Conservation (phyloP, 2,797 vertebrate species). For the Falco cherrug region DNA sequence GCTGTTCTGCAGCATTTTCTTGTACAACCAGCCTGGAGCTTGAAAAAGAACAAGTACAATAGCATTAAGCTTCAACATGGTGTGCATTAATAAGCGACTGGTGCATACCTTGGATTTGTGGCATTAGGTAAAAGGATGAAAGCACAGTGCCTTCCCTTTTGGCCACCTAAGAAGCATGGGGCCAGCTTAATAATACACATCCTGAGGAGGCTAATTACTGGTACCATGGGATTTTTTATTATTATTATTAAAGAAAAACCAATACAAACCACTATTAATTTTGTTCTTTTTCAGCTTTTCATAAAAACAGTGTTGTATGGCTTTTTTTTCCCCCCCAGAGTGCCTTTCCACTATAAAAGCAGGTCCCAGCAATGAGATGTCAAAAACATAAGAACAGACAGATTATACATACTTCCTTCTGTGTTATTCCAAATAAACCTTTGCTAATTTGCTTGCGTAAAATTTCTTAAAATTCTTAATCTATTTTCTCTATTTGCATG, state of each 20-base stretch:
- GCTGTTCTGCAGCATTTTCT: conserved; percentile 27
- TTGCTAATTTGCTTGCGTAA: not conserved
- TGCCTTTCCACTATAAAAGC: not conserved
- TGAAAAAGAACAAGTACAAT: conserved; percentile 37
- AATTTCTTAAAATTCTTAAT: not conserved
- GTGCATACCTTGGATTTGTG: conserved; percentile 25
- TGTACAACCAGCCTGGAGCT: conserved; percentile 17
- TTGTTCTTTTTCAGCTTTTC: not conserved
- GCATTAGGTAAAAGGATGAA: conserved; percentile 33
- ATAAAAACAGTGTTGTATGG: not conserved
- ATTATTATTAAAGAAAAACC: not conserved
- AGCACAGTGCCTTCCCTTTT: conserved; percentile 13
- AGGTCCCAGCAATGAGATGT: not conserved
- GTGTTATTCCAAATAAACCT: not conserved
- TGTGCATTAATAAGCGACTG: conserved; percentile 19
- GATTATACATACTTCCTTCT: not conserved
- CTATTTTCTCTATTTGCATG: not conserved
- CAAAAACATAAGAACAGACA: not conserved
- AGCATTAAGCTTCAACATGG: conserved; percentile 40
- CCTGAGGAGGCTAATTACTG: conserved; percentile 4
- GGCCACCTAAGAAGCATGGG: not conserved
- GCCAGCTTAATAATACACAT: not conserved
- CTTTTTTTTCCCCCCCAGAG: not conserved
- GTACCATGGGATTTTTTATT: not conserved
- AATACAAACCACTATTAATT: not conserved